phyloP scores from a whole-genome alignment of 2,113 vertebrate genomes.

The Coreoperca whiteheadi region DNA sequence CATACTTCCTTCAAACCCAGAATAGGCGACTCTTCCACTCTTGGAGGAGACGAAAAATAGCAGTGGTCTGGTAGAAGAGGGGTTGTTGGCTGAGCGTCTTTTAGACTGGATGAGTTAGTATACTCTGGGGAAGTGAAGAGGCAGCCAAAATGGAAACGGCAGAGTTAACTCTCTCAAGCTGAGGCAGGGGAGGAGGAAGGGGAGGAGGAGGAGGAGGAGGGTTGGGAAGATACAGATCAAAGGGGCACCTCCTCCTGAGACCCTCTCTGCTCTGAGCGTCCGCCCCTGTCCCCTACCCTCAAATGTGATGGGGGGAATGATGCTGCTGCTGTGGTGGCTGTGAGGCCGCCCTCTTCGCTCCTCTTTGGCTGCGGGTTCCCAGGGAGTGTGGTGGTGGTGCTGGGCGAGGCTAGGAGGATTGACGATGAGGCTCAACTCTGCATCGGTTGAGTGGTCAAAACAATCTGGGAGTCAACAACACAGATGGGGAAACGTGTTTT shows the following conservation, averaged over 20 bases:
- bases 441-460: conserved; percentile 98
- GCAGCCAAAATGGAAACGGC: conserved; percentile 63
- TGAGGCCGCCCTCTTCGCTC: conserved; percentile 91
- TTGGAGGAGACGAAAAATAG: conserved; percentile 74
- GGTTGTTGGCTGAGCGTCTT: conserved; percentile 58
- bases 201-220: conserved; percentile 55
- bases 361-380: conserved; percentile 91
- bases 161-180: conserved; percentile 66
- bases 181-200: conserved; percentile 67
- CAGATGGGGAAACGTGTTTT: conserved; percentile 88
- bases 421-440: conserved; percentile 93
- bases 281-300: conserved; percentile 97
- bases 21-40: conserved; percentile 83
- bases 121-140: conserved; percentile 76
- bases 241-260: conserved; percentile 85
- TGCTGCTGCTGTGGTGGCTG: conserved; percentile 83
- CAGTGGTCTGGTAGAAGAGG: conserved; percentile 44
- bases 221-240: conserved; percentile 66
- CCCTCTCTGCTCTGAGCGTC: conserved; percentile 87
- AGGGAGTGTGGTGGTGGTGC: conserved; percentile 79
- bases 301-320: conserved; percentile 93
- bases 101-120: conserved; percentile 74
- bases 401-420: conserved; percentile 90
- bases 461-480: conserved; percentile 99
- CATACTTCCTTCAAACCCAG: conserved; percentile 76